Conservation (phyloP, 2,797 vertebrate species). For the Potorous gilbertii region DNA sequence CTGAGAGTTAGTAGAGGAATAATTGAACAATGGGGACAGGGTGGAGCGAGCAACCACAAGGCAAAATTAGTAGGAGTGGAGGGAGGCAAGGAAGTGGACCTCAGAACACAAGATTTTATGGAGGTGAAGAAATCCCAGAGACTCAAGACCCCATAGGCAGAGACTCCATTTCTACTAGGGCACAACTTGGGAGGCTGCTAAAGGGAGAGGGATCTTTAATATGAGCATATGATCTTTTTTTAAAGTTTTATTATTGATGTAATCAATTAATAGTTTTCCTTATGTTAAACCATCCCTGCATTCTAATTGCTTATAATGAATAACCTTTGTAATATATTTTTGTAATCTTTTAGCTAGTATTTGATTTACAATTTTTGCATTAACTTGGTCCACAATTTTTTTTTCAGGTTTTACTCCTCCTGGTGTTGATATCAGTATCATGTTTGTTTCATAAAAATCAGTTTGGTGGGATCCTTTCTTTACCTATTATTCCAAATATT, state of each 20-base stretch:
- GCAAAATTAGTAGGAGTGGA: not conserved
- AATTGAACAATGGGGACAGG: not conserved
- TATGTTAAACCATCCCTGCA: not conserved
- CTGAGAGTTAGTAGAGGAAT: not conserved
- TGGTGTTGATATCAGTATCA: not conserved
- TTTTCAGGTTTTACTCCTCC: not conserved
- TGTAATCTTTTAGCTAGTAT: too few relatives aligned
- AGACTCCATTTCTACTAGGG: not conserved
- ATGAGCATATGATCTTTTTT: not conserved
- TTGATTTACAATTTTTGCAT: not conserved
- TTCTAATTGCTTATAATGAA: not conserved
- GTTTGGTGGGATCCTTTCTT: not conserved
- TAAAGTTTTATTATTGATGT: not conserved
- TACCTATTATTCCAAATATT: not conserved
- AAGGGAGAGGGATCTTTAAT: not conserved
- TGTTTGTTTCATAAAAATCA: not conserved
- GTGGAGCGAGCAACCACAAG: not conserved
- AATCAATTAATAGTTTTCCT: not conserved
- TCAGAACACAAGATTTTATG: not conserved
- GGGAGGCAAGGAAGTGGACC: not conserved
- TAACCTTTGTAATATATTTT: not conserved
- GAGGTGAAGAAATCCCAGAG: not conserved
- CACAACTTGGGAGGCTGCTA: not conserved
- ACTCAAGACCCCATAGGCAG: not conserved
- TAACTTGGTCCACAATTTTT: not conserved